These are phyloP conservation scores for Petrocephalus schoutedeni DNA, from an alignment of 2,797 vertebrate species.

Conservation along the genomic window DNA sequence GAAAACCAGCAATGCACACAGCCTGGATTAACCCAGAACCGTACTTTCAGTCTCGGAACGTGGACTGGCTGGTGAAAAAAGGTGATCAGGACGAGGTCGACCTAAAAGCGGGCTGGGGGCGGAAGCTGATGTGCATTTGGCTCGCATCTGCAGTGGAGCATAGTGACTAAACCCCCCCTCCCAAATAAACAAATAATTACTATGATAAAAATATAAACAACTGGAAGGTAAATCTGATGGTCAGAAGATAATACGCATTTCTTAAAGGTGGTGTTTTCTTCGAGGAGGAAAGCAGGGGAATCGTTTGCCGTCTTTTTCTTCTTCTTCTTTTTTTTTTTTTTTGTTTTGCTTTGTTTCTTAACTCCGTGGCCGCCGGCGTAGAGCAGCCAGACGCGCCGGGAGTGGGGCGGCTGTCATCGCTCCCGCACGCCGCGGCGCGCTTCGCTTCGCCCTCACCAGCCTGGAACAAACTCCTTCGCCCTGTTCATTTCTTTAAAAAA, in stretches of 20 bases:
- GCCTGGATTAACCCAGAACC: background rate
- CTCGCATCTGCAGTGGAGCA: background rate
- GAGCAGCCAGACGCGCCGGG: background rate
- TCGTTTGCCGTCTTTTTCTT: background rate
- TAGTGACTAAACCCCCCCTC: background rate
- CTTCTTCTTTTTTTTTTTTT: background rate
- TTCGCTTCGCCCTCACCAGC: background rate
- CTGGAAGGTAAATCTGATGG: background rate
- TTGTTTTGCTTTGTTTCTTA: background rate
- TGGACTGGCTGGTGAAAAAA: background rate
- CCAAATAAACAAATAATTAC: conserved; percentile 4
- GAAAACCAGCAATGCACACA: background rate
- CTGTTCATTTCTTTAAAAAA: background rate
- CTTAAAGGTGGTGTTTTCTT: background rate
- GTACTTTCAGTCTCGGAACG: background rate
- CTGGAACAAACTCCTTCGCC: background rate
- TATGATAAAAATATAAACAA: background rate
- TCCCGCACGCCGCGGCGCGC: background rate
- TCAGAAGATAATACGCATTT: background rate
- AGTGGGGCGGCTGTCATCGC: background rate
- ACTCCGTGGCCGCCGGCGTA: background rate
- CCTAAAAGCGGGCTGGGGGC: conserved; percentile 9
- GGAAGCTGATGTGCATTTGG: conserved; percentile 21
- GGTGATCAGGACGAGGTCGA: background rate
- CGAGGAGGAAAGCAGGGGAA: background rate